Evolutionary conservation across 1,140 invertebrate genomes (phyloP), one percentile per base, ranked within the genome.

Genomic region (Aphis craccivora): DNA sequence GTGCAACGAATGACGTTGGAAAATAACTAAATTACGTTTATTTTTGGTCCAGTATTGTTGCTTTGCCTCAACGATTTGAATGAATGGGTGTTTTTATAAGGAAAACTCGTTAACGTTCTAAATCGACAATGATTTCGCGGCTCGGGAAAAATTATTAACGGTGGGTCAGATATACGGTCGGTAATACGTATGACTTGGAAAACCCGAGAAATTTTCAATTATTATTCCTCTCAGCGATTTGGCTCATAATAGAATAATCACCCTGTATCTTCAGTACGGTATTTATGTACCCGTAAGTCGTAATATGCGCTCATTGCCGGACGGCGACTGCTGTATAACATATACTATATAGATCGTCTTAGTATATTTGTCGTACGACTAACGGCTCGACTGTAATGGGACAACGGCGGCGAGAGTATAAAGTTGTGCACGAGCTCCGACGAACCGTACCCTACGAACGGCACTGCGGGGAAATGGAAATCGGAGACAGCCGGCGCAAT

Each of bases 391-490:
- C 60, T 76, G 60, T n/a, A 76, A n/a, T 11, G 60, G 60, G 60
- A 76, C 30, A n/a, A 76, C 60, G 60, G n/a, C 2, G n/a, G n/a
- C 2, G 14, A 35, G 14, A 76, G 60, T n/a, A 60, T 22, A 60
- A 76, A 76, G 60, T 76, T 76, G 60, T 76, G 30, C 60, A 76
- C 60, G n/a, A 76, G 18, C 30, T n/a, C 83, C 40, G 84, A 7
- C 51, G 51, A 35, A 89, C 88, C 48, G 86, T 88, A 88, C 86
- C 30, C 20, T 30, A 8, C 18, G 45, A 88, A 88, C 86, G 86
- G 45, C 86, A 48, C 45, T 88, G 45, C 43, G 45, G 86, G 45
- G 88, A 89, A 89, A 89, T 55, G 48, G 45, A 89, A 89, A 89
- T 60, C 53, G 55, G 37, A 43, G 55, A 67, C 51, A 23, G 53